Conservation (phyloP, 2,113 vertebrate genomes). For the Platysteira castanea region DNA sequence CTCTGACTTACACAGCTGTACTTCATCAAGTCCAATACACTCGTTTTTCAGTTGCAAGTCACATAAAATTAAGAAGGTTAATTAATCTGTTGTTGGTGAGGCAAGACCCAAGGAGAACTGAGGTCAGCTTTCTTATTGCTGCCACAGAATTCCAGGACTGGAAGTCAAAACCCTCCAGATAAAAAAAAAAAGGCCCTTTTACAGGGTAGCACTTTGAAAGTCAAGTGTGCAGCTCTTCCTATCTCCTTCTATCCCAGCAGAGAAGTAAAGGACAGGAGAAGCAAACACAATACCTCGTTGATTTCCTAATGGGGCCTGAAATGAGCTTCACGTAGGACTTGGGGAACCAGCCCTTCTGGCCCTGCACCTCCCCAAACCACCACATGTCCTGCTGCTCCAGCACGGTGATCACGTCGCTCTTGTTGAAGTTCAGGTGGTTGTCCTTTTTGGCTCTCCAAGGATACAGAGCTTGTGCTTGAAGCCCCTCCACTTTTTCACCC, state of each 20-base stretch:
- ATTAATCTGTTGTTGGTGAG: background rate
- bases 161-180: background rate
- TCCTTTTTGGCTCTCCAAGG: conserved; percentile 98
- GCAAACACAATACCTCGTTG: conserved; percentile 77
- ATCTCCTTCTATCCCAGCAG: background rate
- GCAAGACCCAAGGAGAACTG: background rate
- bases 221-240: background rate
- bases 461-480: conserved; percentile 95
- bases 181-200: background rate
- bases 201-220: background rate
- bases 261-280: background rate
- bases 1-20: background rate
- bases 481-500: conserved; percentile 97
- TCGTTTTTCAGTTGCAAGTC: background rate
- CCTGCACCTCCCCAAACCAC: conserved; percentile 98
- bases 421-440: conserved; percentile 99
- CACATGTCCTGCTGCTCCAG: conserved; percentile 99
- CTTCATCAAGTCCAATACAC: background rate
- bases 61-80: background rate
- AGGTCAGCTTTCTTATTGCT: background rate
- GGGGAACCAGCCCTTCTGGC: conserved; percentile 98
- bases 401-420: conserved; percentile 93
- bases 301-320: conserved; percentile 87
- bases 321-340: conserved; percentile 99
- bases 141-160: background rate